Base-by-base conservation (phyloP, 2,797 vertebrate species). In the Nasua narica region DNA sequence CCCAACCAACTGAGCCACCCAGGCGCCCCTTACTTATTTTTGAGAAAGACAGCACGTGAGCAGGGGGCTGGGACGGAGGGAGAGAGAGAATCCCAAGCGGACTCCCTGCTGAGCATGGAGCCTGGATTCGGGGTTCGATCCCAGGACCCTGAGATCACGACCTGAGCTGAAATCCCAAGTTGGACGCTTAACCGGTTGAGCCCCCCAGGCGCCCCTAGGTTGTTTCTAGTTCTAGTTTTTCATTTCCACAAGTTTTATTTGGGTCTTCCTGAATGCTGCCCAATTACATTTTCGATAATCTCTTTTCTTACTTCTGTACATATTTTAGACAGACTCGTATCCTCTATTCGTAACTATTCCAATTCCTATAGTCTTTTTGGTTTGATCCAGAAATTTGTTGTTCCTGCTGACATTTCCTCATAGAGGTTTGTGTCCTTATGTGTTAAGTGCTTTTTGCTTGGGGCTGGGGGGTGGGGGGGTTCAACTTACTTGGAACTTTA, bases 161-260 rank as follows among this genome's bases (percentile, higher is more conserved):
- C n/a, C 65, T 35, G 65, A 67, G 65, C n/a, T 18, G 4, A 67
- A 67, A 67, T 67, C 9, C 10, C 65, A 19, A 67, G 65, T 21
- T 2, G 18, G n/a, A 67, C 1, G 16, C 16, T 67, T 67, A 67
- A 67, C 16, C 7, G 16, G n/a, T 4, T 67, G n/a, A 67, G 65
- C 9, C n/a, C 18, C 16, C 4, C 18, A 10, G 9, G 65, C 0
- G 2, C 65, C n/a, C 65, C 65, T 18, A 52, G 11, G 35, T 0
- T 14, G 16, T 52, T 81, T 90, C 48, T 69, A 25, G 56, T 48
- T 85, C 77, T 29, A 40, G n/a, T 35, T 40, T 76, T 87, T 86
- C 15, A 65, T 56, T 65, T 95, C 25, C 40, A 46, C 72, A 94
- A 52, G 87, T 70, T 67, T 76, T 40, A 70, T 13, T 48, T 81